Base-by-base conservation (phyloP, 2,888 invertebrate genomes). In the Maniola hyperantus region DNA sequence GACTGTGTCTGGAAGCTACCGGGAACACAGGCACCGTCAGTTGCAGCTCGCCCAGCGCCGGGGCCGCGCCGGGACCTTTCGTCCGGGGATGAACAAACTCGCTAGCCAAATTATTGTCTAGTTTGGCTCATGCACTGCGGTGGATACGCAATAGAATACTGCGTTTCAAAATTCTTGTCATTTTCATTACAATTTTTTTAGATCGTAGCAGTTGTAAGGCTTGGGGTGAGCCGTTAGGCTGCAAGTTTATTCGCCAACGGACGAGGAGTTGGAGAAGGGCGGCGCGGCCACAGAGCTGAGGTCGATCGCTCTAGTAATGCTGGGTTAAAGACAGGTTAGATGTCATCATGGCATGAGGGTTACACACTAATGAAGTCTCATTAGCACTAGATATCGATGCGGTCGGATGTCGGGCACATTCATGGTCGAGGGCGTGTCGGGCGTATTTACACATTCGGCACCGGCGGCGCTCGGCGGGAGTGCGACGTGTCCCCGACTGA, bases 1-100 rank as follows among this genome's bases (percentile, higher is more conserved):
- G 95, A 95, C 94, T 95, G 95, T 94, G 95, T 96, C 95, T 96
- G 95, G 95, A 96, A 96, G 94, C 96, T 96, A 92, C 89, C 91
- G 83, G 85, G 89, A 91, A 91, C 88, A 91, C 88, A 89, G 86
- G 81, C 81, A 81, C 75, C 79, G 83, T 89, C 83, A 89, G 88
- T 80, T 72, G 75, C 70, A 70, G 62, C 66, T 71, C 68, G 70
- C 72, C 65, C 65, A 39, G 68, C 66, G 64, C 67, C 57, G 67
- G 66, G 67, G 68, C 64, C 64, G 60, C 67, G 66, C 66, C 61
- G 67, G 66, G 64, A 39, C 76, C 69, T 6, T 42, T n/a, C 39
- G 2, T 42, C 15, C 62, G 36, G 20, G 5, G 26, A 7, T 39
- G 62, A 42, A 42, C 13, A 53, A 8, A 53, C 18, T 15, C 50